Percentiles rank a stretch among this genome's conserved stretches.
Conservation (phyloP, 2,888 invertebrate species). For the Iselma pallidipennis region DNA sequence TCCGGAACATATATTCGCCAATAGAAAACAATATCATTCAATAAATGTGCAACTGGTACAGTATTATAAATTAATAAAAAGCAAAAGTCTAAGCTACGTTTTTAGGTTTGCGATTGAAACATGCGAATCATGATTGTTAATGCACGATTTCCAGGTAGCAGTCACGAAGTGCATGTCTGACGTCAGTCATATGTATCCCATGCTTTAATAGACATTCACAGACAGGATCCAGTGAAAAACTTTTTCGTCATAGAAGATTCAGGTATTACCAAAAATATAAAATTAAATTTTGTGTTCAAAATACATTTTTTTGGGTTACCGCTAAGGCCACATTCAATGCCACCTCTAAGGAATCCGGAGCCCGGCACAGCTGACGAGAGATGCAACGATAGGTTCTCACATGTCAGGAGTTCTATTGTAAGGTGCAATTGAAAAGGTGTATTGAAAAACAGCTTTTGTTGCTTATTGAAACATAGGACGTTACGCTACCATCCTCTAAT, state of each 20-base stretch:
- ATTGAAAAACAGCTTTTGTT: constrained; percentile 22
- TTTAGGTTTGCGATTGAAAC: not conserved
- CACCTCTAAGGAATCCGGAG: constrained; percentile 9
- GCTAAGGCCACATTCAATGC: constrained; percentile 9
- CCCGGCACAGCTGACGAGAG: constrained; percentile 12
- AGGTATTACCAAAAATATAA: too few relatives aligned
- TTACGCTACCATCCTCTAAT: constrained; percentile 20
- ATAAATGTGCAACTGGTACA: too few relatives aligned
- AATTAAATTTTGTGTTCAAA: too few relatives aligned
- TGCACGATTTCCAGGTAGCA: constrained; percentile 20
- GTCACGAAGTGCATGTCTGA: constrained; percentile 21
- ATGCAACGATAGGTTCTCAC: not conserved
- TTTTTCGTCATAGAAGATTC: too few relatives aligned
- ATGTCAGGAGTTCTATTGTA: constrained; percentile 10
- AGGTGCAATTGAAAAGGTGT: constrained; percentile 18
- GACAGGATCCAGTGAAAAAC: constrained; percentile 8
- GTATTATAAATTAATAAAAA: constrained; percentile 8
- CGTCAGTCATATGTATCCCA: constrained; percentile 11
- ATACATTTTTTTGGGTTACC: constrained; percentile 15
- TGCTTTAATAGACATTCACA: constrained; percentile 4
- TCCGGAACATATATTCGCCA: constrained; percentile 2
- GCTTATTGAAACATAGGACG: constrained; percentile 20
- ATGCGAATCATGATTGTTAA: constrained; percentile 14
- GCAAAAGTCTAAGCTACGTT: not conserved
- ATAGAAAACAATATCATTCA: constrained; percentile 14